Percentiles rank a stretch among this genome's conserved stretches.
phyloP scores from a whole-genome alignment of 2,113 vertebrate species.

The Aptenodytes patagonicus region DNA sequence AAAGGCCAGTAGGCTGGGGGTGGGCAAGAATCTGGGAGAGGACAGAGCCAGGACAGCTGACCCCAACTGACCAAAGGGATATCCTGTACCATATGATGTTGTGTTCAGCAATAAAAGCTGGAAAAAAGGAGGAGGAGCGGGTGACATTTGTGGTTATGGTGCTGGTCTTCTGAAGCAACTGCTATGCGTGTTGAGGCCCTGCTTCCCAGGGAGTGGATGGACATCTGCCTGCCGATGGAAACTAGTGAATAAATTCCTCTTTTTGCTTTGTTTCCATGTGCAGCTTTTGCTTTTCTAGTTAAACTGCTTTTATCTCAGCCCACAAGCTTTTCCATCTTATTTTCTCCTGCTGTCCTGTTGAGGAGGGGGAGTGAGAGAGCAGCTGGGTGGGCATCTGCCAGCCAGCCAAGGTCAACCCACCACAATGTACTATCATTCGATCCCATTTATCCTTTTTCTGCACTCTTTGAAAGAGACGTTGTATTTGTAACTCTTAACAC shows the following conservation, averaged over 20 bases:
- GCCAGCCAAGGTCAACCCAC: background rate
- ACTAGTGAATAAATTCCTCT: background rate
- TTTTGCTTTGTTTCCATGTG: background rate
- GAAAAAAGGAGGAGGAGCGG: background rate
- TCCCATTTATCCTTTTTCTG: background rate
- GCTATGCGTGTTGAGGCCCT: rapidly evolving
- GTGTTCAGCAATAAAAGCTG: background rate
- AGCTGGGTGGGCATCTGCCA: background rate
- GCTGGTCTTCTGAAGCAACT: background rate
- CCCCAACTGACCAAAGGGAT: background rate
- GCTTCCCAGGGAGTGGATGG: background rate
- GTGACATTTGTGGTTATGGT: background rate
- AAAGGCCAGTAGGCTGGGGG: background rate
- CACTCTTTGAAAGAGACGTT: background rate
- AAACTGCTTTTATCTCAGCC: background rate
- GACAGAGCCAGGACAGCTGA: background rate
- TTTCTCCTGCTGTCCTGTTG: background rate
- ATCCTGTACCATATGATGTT: background rate
- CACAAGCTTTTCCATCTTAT: background rate
- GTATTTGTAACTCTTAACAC: background rate
- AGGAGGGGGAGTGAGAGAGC: background rate
- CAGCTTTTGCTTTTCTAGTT: background rate
- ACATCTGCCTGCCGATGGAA: background rate
- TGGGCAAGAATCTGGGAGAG: background rate
- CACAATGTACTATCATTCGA: background rate